phyloP scores from a whole-genome alignment of 92 coral and sea anemone genomes.

The Umimayanthus chanpuru region DNA sequence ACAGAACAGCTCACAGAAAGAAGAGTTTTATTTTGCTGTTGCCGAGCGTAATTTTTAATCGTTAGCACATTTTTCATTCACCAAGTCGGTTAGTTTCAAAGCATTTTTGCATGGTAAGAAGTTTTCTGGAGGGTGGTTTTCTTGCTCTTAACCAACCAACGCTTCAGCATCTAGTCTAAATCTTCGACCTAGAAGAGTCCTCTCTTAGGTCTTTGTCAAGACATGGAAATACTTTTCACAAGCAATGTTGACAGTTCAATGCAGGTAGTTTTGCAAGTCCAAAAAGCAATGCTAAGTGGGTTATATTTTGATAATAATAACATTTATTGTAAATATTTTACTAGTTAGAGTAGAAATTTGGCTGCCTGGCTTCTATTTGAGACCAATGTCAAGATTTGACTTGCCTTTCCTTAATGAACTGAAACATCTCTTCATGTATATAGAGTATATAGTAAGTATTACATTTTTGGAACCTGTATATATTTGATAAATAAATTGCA shows the following conservation, averaged over 20 bases:
- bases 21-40: no score
- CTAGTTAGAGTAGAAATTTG: neutral
- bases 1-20: no score
- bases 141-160: no score
- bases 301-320: no score
- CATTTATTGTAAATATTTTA: neutral
- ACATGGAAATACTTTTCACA: neutral
- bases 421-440: neutral
- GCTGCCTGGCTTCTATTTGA: neutral
- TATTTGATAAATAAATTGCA: neutral
- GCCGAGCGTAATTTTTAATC: no score
- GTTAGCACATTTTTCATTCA: no score
- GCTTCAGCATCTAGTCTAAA: no score
- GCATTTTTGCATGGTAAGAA: no score
- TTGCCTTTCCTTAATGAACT: neutral
- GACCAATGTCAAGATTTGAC: neutral
- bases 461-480: neutral
- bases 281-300: neutral
- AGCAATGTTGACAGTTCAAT: no score
- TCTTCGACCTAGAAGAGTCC: neutral
- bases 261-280: neutral
- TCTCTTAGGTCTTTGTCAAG: neutral
- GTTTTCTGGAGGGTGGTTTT: no score
- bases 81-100: no score
- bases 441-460: neutral